Conservation (phyloP, 2,888 invertebrate species). For the Leptinotarsa rubiginosa region DNA sequence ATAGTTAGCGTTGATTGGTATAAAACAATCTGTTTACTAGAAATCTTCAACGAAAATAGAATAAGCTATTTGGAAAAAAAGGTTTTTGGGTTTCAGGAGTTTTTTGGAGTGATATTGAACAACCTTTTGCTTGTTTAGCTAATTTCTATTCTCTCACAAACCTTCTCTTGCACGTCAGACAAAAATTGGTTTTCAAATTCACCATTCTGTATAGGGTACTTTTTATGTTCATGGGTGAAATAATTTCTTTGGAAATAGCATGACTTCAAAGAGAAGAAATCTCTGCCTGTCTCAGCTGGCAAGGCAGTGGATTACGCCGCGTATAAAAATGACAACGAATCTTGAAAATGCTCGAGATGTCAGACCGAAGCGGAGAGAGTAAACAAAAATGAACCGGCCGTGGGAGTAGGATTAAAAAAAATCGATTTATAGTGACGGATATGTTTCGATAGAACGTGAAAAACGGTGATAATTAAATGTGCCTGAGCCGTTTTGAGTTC, state of each 20-base stretch:
- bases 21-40: no score
- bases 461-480: neutral
- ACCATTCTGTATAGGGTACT: no score
- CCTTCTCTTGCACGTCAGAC: neutral
- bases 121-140: no score
- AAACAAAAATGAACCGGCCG: neutral
- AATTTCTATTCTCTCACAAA: neutral
- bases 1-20: no score
- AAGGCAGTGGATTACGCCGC: constrained; percentile 40
- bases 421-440: neutral
- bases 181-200: no score
- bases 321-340: constrained; percentile 45
- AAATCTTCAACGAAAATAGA: no score
- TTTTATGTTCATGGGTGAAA: neutral
- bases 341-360: constrained; percentile 38
- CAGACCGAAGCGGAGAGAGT: neutral
- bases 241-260: neutral
- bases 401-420: neutral
- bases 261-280: neutral
- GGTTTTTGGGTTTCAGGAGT: no score
- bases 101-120: neutral
- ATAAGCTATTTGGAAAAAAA: no score
- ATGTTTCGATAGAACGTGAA: neutral
- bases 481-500: neutral
- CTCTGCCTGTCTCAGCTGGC: neutral